Conservation (phyloP, 2,113 vertebrate genomes). For the Petaurus breviceps region DNA sequence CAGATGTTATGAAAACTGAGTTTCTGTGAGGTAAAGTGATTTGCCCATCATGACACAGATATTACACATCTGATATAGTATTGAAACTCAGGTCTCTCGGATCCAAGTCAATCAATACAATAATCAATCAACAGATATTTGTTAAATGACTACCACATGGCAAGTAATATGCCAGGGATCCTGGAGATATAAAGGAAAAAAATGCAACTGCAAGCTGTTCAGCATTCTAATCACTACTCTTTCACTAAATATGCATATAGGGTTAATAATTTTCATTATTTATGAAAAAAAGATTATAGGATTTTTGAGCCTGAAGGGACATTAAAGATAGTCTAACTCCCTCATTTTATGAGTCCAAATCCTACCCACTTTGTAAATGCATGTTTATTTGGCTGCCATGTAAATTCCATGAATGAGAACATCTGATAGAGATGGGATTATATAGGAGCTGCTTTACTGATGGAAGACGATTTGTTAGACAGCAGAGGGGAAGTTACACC, state of each 20-base stretch:
- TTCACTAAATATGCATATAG: background rate
- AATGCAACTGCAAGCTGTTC: background rate
- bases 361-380: background rate
- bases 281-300: background rate
- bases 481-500: background rate
- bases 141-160: background rate
- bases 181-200: background rate
- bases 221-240: background rate
- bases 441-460: constrained; percentile 15
- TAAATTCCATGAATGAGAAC: background rate
- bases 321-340: background rate
- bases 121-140: background rate
- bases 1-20: background rate
- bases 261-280: background rate
- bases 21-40: background rate
- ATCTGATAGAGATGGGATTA: background rate
- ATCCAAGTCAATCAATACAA: background rate
- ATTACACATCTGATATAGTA: background rate
- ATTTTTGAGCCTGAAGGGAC: background rate
- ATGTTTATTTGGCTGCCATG: background rate
- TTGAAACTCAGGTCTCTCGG: background rate
- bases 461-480: background rate
- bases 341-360: background rate
- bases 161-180: background rate
- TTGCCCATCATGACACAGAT: background rate